Base-by-base conservation (phyloP, 1,140 invertebrate species). In the Caligus rogercresseyi region DNA sequence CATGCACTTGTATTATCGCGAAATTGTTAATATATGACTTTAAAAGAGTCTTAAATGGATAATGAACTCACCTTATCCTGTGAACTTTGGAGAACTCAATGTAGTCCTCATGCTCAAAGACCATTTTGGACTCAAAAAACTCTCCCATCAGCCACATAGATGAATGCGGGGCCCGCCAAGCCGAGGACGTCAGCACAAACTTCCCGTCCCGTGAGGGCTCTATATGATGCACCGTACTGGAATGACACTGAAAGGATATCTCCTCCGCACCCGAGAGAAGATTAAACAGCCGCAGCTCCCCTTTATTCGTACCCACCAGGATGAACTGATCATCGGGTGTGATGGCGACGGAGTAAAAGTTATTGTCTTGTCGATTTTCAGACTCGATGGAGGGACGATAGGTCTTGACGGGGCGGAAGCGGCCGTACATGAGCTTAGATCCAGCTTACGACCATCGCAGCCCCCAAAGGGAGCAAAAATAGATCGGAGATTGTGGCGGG, bases 61-160 rank as follows among this genome's bases (percentile, higher is more conserved):
- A n/a, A 52, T 13, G 1, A 56, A 2, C 54, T 56, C 13, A 63
- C 75, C 75, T 56, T 81, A 67, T 94, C 87, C 72, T 92, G 86
- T 0, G 76, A 74, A 83, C 71, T 73, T 95, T 93, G 68, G 87
- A 86, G 74, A 97, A 96, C 71, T 95, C 89, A 3, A 89, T 84
- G 71, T 90, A 85, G 67, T 87, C 83, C 66, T 94, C 90, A 53
- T 87, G 83, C 67, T 85, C 79, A 65, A 91, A 81, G 13, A 72
- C 72, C 71, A 73, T 76, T 76, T 81, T 84, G 67, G 83, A 78
- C 63, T 85, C 81, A 67, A 87, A 87, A 79, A 80, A 64, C 71
- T 76, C 60, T 73, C 72, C 72, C 68, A 92, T 80, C 54, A 78
- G 81, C 91, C 91, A 97, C 0, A 97, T 73, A 15, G 83, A 82